Conservation (phyloP, 2,113 vertebrate genomes). For the Tyto alba region DNA sequence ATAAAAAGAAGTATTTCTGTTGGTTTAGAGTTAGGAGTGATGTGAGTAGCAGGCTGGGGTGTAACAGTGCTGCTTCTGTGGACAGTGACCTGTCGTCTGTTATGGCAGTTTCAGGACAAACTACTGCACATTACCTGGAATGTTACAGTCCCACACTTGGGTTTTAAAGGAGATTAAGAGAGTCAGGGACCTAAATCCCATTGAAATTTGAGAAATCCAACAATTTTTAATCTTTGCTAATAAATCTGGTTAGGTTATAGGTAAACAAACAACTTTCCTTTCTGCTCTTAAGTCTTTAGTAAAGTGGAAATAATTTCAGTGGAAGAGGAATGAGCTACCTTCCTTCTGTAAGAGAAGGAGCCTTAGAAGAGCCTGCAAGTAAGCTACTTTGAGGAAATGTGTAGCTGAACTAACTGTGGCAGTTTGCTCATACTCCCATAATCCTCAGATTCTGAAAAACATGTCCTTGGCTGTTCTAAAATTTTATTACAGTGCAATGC, state of each 20-base stretch:
- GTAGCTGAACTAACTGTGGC: neutral
- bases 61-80: neutral
- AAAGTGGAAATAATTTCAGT: neutral
- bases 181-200: neutral
- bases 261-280: neutral
- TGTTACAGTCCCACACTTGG: neutral
- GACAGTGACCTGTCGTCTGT: neutral
- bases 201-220: neutral
- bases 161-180: neutral
- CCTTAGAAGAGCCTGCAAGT: neutral
- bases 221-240: neutral
- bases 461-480: neutral
- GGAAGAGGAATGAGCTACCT: neutral
- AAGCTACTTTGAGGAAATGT: neutral
- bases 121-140: rapidly evolving
- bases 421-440: neutral
- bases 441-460: neutral
- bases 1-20: neutral
- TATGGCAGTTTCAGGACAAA: neutral
- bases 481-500: neutral
- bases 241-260: neutral
- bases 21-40: neutral
- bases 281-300: neutral
- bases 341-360: too few species aligned
- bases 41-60: neutral